Percentiles rank a stretch among this genome's conserved stretches.
These are phyloP conservation scores for Polyommatus icarus DNA, from an alignment of 2,888 invertebrate genomes.

Conservation along the genomic window DNA sequence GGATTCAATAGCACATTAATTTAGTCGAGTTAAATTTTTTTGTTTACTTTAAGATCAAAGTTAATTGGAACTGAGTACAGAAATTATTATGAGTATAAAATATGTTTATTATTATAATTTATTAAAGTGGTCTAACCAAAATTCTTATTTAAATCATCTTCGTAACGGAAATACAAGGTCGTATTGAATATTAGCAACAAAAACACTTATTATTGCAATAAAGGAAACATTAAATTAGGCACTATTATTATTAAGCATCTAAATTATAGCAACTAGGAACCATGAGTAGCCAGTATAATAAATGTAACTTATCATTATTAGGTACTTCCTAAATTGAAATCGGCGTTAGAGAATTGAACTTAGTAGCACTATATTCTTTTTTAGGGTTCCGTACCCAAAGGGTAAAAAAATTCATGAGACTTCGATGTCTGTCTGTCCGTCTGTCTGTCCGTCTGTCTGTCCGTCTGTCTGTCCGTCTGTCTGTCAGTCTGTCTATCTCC, in stretches of 20 bases:
- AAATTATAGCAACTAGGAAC: background rate
- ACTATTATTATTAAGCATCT: background rate
- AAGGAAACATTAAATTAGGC: background rate
- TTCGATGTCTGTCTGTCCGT: no score
- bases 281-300: background rate
- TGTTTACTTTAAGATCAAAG: background rate
- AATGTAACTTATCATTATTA: background rate
- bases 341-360: background rate
- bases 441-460: no score
- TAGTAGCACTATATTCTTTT: background rate
- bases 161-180: background rate
- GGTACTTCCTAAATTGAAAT: background rate
- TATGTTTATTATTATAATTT: background rate
- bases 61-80: background rate
- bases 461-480: no score
- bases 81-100: background rate
- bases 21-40: no score
- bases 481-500: no score
- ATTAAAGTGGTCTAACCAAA: background rate
- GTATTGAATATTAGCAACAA: background rate
- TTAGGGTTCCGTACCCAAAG: no score
- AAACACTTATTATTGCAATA: background rate
- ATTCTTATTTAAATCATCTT: conserved; percentile 8
- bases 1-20: no score
- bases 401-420: no score